Evolutionary conservation across 2,888 invertebrate genomes (phyloP), one percentile per base, ranked within the genome.

Genomic region (Pollenia amentaria): DNA sequence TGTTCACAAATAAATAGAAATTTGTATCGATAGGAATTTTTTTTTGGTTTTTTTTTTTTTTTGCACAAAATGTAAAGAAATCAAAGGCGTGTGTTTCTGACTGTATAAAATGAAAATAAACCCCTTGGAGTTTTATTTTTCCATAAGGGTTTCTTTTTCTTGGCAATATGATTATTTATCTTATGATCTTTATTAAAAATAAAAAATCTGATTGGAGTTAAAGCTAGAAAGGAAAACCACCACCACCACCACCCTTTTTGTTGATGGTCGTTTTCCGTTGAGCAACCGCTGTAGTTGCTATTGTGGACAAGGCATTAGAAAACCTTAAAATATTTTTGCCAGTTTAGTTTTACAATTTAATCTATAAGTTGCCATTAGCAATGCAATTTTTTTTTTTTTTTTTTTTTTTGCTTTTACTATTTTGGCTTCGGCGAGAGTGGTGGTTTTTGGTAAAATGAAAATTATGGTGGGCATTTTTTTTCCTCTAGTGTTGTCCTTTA

Each of bases 361-460:
- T 87, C 62, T 84, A 77, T 73, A 81, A 69, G 84, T 84, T 87
- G 87, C 84, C 84, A 84, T 81, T 73, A 87, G 87, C 77, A 84
- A 77, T 81, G 84, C 77, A 73, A 48, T 77, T 76, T 65, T 76
- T 57, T 60, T 57, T 55, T 40, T 29, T 10, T 16, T n/a, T 16
- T n/a, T 16, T 62, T 53, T 48, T 67, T 57, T 64, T 4, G 16
- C 44, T 29, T 46, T 57, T 48, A 51, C 11, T 11, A 40, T 21
- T 55, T 82, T 72, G 11, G 3, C 44, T 44, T 76, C 64, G 51
- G 3, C 7, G 11, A 38, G 40, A 44, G 72, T 48, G 77, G 65
- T 53, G 42, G 18, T 44, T 75, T 69, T 69, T 72, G 11, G 64
- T 57, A 78, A 79, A 67, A 51, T 65, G 57, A 76, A 67, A 53